Conservation (phyloP, 2,113 vertebrate species). For the Anoplopoma fimbria region DNA sequence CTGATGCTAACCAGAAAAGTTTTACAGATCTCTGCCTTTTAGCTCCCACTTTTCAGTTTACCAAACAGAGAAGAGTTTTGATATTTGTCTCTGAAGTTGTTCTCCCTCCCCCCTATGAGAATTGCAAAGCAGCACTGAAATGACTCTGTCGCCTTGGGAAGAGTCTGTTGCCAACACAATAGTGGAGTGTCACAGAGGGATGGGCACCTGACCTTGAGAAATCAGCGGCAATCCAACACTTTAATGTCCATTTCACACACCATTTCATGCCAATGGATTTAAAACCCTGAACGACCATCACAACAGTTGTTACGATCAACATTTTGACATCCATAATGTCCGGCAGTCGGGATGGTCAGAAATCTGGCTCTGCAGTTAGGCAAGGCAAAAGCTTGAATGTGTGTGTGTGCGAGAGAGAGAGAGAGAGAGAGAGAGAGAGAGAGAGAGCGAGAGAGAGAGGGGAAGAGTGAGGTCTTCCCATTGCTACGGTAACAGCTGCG, state of each 20-base stretch:
- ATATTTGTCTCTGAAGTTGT: conserved; percentile 43
- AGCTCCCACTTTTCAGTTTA: conserved; percentile 22
- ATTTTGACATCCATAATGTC: conserved; percentile 74
- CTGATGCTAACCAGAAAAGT: not conserved
- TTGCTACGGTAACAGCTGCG: conserved; percentile 75
- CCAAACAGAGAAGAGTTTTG: conserved; percentile 23
- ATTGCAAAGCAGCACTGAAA: conserved; percentile 48
- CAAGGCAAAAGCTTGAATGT: conserved; percentile 16
- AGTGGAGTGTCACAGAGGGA: conserved; percentile 61
- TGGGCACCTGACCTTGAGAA: conserved; percentile 84
- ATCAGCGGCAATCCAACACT: conserved; percentile 80
- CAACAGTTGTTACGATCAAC: conserved; percentile 75
- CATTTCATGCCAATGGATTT: conserved; percentile 82
- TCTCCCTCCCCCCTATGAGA: conserved; percentile 18
- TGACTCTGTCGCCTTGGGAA: conserved; percentile 25
- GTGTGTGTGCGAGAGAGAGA: conserved; percentile 44
- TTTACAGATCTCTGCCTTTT: conserved; percentile 5
- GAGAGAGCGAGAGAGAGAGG: conserved; percentile 12
- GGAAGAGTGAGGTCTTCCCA: conserved; percentile 39
- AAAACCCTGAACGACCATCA: conserved; percentile 76
- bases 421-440: conserved; percentile 11
- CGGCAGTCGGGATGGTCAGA: conserved; percentile 55
- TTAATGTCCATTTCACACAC: conserved; percentile 86
- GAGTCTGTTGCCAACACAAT: conserved; percentile 50
- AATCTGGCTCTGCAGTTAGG: conserved; percentile 33